A percentile compares a stretch with the other conserved stretches of the same genome.
These are phyloP conservation scores for Pseudococcus viburni DNA, from an alignment of 2,888 invertebrate genomes.

Conservation along the genomic window DNA sequence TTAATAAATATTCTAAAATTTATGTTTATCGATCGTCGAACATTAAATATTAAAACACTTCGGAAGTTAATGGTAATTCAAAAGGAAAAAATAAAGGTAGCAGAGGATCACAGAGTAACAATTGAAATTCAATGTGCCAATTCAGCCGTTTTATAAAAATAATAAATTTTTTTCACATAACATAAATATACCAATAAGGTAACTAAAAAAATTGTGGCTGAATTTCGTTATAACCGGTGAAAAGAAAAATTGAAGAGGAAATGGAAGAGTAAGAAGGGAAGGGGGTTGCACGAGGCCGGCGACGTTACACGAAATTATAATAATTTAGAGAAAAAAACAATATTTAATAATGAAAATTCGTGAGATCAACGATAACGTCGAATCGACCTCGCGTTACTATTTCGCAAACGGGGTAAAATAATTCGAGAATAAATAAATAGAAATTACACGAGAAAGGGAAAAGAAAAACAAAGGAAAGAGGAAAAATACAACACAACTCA, in stretches of 20 bases:
- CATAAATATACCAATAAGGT: conserved; percentile 41
- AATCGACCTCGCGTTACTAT: background rate
- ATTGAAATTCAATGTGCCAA: conserved; percentile 18
- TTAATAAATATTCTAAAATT: conserved; percentile 11
- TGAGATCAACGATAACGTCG: conserved; percentile 47
- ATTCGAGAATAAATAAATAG: background rate
- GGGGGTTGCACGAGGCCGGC: background rate
- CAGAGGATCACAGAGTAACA: conserved; percentile 60
- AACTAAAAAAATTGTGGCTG: conserved; percentile 32
- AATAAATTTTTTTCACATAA: background rate
- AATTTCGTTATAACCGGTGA: conserved; percentile 35
- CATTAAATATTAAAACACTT: background rate
- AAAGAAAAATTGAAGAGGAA: background rate
- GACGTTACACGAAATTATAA: conserved; percentile 26
- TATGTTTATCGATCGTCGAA: conserved; percentile 23
- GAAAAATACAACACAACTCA: background rate
- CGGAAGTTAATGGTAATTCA: conserved; percentile 53
- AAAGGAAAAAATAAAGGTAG: conserved; percentile 49
- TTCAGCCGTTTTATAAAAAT: conserved; percentile 40
- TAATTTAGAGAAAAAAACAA: conserved; percentile 36
- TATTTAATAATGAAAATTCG: background rate
- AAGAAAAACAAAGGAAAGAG: background rate
- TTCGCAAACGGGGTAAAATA: background rate
- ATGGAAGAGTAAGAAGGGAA: background rate
- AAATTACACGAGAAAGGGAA: background rate